Conservation (phyloP, 2,888 invertebrate genomes). For the Sympetrum striolatum region DNA sequence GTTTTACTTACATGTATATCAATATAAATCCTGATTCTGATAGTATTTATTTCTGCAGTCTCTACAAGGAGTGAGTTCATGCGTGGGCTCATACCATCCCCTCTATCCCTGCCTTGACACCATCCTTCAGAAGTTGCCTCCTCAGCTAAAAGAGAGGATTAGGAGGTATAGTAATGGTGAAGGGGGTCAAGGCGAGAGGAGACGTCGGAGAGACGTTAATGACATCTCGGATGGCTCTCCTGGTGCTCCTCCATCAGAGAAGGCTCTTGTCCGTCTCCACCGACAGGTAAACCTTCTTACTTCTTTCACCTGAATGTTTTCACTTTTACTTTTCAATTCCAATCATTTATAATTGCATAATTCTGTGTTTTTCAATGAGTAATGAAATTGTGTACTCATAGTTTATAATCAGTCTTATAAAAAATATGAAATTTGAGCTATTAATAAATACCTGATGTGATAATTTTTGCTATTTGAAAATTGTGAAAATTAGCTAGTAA, state of each 20-base stretch:
- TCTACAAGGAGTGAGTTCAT: constrained; percentile 79
- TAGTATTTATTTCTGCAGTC: constrained; percentile 65
- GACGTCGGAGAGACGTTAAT: neutral
- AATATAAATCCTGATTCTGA: neutral
- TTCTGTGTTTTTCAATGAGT: too few relatives aligned
- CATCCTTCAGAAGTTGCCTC: constrained; percentile 86
- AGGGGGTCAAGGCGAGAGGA: constrained; percentile 50
- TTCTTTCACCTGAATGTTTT: neutral
- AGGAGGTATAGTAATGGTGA: constrained; percentile 68
- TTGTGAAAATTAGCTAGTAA: too few relatives aligned
- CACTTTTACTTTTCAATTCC: neutral
- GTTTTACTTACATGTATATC: neutral
- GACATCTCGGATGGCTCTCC: constrained; percentile 59
- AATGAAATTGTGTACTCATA: too few relatives aligned
- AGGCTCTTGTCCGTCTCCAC: constrained; percentile 87
- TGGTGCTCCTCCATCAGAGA: constrained; percentile 76
- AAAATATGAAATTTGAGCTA: too few relatives aligned
- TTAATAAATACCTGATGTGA: too few relatives aligned
- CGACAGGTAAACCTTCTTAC: constrained; percentile 70
- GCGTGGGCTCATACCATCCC: constrained; percentile 77
- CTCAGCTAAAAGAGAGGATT: constrained; percentile 77
- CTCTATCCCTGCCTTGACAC: constrained; percentile 83
- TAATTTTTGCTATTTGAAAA: too few relatives aligned
- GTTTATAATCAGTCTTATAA: too few relatives aligned
- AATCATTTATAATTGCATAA: too few relatives aligned